Conservation (phyloP, 1,140 invertebrate genomes). For the Tetragonula clypearis region DNA sequence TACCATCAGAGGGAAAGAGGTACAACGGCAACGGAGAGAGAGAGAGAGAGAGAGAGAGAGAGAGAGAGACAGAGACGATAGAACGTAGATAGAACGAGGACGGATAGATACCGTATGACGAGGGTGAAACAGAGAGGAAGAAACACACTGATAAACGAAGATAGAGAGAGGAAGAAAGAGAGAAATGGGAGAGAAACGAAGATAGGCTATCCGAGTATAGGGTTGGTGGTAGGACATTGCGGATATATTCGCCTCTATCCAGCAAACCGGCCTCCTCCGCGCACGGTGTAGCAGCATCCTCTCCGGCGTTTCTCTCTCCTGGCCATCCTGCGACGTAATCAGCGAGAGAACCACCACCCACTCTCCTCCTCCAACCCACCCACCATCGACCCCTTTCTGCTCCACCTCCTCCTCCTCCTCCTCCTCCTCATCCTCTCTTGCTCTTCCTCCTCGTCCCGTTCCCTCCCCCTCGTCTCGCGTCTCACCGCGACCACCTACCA, state of each 20-base stretch:
- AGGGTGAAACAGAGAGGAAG: slow-evolving; percentile 36
- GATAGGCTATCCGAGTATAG: slow-evolving; percentile 61
- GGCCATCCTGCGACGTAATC: slow-evolving; percentile 82
- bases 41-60: too few relatives aligned
- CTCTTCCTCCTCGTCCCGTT: slow-evolving; percentile 41
- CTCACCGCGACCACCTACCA: slow-evolving; percentile 52
- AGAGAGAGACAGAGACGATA: not conserved
- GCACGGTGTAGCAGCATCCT: slow-evolving; percentile 68
- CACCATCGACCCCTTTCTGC: slow-evolving; percentile 52
- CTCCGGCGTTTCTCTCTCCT: slow-evolving; percentile 73
- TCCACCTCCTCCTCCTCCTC: slow-evolving; percentile 48
- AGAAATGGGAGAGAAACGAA: slow-evolving; percentile 47
- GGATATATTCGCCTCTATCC: slow-evolving; percentile 78
- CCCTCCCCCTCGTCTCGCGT: slow-evolving; percentile 45
- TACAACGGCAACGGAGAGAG: too few relatives aligned
- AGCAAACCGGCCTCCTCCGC: slow-evolving; percentile 61
- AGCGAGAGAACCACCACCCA: slow-evolving; percentile 77
- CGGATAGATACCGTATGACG: slow-evolving; percentile 20
- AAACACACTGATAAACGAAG: slow-evolving; percentile 29
- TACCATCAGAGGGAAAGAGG: too few relatives aligned
- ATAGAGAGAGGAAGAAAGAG: slow-evolving; percentile 33
- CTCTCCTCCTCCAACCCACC: slow-evolving; percentile 53
- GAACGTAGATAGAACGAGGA: slow-evolving; percentile 47
- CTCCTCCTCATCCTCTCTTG: slow-evolving; percentile 48
- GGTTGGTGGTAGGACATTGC: slow-evolving; percentile 80